Conservation (phyloP, 2,888 invertebrate species). For the Cryptocheilus praepositus region DNA sequence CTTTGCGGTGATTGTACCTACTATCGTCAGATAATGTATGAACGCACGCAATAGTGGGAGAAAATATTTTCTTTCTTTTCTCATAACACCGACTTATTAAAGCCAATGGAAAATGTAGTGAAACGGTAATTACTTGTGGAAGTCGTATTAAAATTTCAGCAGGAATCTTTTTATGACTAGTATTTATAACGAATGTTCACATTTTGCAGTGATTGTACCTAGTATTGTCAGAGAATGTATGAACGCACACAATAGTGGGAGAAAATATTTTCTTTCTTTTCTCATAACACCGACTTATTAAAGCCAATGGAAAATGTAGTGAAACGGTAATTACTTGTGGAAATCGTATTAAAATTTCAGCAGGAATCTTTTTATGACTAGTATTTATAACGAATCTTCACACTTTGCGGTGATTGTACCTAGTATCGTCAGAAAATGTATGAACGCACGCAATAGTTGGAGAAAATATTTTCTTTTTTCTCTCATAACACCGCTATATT, state of each 20-base stretch:
- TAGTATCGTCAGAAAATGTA: too few relatives aligned
- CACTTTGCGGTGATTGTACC: background rate
- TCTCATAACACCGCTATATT: background rate
- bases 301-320: conserved; percentile 31
- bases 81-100: conserved; percentile 22
- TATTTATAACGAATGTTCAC: background rate
- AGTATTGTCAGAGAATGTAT: too few relatives aligned
- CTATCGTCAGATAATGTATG: too few relatives aligned
- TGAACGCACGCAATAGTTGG: too few relatives aligned
- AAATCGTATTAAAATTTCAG: background rate
- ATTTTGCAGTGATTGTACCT: background rate
- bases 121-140: conserved; percentile 41
- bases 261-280: too few relatives aligned
- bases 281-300: conserved; percentile 20
- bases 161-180: background rate
- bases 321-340: conserved; percentile 42
- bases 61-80: too few relatives aligned
- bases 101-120: conserved; percentile 31
- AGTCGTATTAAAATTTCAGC: background rate
- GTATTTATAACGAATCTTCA: background rate
- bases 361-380: background rate
- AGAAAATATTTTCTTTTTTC: too few relatives aligned
- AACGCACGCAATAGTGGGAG: too few relatives aligned
- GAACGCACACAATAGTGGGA: too few relatives aligned
- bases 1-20: background rate